These are phyloP conservation scores for Sitodiplosis mosellana DNA, from an alignment of 1,140 invertebrate genomes.

Conservation along the genomic window DNA sequence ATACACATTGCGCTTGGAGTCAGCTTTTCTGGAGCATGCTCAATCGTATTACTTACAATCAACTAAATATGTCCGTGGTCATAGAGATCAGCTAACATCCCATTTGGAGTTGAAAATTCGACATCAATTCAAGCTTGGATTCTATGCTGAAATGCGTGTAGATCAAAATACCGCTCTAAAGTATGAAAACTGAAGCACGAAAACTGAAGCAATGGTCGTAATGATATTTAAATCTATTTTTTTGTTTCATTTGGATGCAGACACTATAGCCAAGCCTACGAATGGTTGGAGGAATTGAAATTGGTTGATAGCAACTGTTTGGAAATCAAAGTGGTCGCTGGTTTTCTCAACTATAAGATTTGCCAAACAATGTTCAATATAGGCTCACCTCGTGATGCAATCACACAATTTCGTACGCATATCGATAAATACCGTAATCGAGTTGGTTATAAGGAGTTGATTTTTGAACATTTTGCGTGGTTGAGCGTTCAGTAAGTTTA, in stretches of 20 bases:
- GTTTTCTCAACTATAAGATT: constrained; percentile 90
- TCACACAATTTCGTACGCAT: constrained; percentile 80
- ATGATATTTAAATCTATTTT: constrained; percentile 3
- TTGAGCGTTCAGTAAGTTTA: constrained; percentile 74
- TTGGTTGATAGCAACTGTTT: constrained; percentile 77
- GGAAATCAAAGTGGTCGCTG: constrained; percentile 88
- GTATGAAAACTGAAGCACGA: constrained; percentile 29
- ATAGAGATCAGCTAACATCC: constrained; percentile 73
- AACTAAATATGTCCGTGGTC: constrained; percentile 69
- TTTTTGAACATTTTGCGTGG: constrained; percentile 94
- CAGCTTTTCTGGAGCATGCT: constrained; percentile 80
- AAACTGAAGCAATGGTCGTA: constrained; percentile 1
- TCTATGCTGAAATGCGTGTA: constrained; percentile 83
- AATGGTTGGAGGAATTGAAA: constrained; percentile 67
- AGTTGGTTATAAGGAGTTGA: constrained; percentile 58
- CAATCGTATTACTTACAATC: constrained; percentile 84
- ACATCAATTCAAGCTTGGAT: constrained; percentile 96
- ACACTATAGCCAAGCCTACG: constrained; percentile 86
- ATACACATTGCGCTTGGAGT: constrained; percentile 59
- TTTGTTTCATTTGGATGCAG: constrained; percentile 30
- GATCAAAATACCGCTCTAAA: constrained; percentile 77
- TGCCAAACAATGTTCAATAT: constrained; percentile 76
- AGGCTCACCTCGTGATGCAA: constrained; percentile 79
- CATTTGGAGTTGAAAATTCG: constrained; percentile 85
- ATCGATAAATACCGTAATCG: constrained; percentile 71